Percentiles rank a stretch among this genome's conserved stretches.
These are phyloP conservation scores for Nesoenas mayeri DNA, from an alignment of 2,113 vertebrate species.

Conservation along the genomic window DNA sequence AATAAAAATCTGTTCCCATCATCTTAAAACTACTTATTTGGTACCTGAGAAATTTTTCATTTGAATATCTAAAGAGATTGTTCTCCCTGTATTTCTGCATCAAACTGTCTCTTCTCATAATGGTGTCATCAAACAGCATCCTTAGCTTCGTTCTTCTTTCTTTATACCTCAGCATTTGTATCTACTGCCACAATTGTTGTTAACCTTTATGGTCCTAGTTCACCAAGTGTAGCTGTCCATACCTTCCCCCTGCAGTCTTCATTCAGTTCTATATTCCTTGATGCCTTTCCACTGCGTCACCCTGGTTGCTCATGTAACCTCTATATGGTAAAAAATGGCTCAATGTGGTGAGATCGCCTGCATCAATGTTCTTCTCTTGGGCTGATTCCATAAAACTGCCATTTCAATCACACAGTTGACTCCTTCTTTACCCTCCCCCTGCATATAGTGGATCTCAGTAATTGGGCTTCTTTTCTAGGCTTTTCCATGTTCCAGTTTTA, in stretches of 20 bases:
- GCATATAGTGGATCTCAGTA: neutral
- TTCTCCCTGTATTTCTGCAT: neutral
- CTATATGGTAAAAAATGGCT: neutral
- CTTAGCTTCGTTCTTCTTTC: neutral
- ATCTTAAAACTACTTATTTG: neutral
- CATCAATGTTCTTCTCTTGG: neutral
- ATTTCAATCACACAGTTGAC: neutral
- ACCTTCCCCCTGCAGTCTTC: neutral
- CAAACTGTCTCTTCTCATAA: neutral
- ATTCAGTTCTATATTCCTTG: neutral
- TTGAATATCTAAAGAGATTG: neutral
- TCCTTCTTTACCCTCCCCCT: neutral
- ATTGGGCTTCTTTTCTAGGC: neutral
- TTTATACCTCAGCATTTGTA: neutral
- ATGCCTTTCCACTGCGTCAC: neutral
- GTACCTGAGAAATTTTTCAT: neutral
- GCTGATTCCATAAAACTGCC: neutral
- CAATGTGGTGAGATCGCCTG: fast-evolving
- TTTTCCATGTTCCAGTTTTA: neutral
- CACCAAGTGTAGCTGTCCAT: neutral
- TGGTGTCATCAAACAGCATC: neutral
- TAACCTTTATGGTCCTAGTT: neutral
- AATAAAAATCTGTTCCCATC: neutral
- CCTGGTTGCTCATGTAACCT: neutral
- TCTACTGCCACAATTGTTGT: neutral